These are phyloP conservation scores for Erpetoichthys calabaricus DNA, from an alignment of 2,797 vertebrate species.

Conservation along the genomic window DNA sequence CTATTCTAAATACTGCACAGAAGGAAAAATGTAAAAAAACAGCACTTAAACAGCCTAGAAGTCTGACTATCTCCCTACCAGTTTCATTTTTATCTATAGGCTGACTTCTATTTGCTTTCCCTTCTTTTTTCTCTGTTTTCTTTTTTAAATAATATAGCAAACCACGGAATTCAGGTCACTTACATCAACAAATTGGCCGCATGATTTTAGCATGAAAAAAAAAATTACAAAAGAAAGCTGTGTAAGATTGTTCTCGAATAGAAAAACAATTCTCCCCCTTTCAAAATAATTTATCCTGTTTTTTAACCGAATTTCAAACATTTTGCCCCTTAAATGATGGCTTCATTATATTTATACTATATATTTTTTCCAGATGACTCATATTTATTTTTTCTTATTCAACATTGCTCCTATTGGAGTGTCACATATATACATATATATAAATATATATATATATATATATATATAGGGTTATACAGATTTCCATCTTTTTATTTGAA, in stretches of 20 bases:
- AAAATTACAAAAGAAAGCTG: conserved; percentile 96
- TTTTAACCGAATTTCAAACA: conserved; percentile 5
- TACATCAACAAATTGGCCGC: conserved; percentile 99
- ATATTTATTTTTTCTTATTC: neutral
- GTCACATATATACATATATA: neutral
- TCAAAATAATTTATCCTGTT: conserved; percentile 11
- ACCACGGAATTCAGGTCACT: conserved; percentile 97
- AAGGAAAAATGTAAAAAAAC: conserved; percentile 23
- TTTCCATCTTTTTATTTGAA: neutral
- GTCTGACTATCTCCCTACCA: conserved; percentile 13
- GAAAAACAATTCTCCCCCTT: conserved; percentile 46
- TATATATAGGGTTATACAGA: neutral
- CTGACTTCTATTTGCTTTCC: conserved; percentile 15
- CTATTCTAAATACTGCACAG: conserved; percentile 1
- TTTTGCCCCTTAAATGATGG: neutral
- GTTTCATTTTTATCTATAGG: conserved; percentile 12
- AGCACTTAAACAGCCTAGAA: conserved; percentile 35
- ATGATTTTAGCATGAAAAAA: conserved; percentile 99
- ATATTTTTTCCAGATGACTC: neutral
- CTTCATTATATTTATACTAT: neutral
- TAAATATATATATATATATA: neutral
- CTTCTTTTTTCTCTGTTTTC: conserved; percentile 32
- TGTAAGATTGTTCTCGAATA: conserved; percentile 78
- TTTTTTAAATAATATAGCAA: conserved; percentile 81
- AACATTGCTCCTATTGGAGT: neutral